These are phyloP conservation scores for Urosaurus nigricauda DNA, from an alignment of 2,797 vertebrate species.

Conservation along the genomic window DNA sequence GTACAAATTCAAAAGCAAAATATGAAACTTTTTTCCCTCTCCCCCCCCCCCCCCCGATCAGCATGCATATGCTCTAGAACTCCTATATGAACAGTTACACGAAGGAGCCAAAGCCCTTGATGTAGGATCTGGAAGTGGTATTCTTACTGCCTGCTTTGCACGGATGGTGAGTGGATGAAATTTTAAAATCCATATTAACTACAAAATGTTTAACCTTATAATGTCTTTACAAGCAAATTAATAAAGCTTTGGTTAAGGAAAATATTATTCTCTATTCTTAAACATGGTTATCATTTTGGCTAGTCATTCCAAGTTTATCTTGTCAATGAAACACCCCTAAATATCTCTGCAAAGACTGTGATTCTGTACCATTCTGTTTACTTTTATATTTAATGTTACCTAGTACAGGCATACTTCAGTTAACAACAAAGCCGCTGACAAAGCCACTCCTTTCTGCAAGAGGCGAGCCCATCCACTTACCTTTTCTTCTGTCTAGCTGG, in stretches of 20 bases:
- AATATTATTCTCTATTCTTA: neutral
- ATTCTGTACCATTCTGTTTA: neutral
- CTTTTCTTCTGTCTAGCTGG: too few species aligned
- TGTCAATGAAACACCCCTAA: neutral
- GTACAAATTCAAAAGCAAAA: slow-evolving; percentile 34
- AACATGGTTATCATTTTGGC: neutral
- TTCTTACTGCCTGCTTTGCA: slow-evolving; percentile 95
- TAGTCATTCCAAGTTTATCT: neutral
- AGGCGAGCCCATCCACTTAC: too few species aligned
- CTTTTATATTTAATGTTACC: neutral
- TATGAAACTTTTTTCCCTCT: slow-evolving; percentile 29
- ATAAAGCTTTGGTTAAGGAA: neutral
- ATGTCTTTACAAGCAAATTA: neutral
- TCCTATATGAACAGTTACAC: slow-evolving; percentile 94
- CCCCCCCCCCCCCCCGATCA: slow-evolving; percentile 66
- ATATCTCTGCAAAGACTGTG: neutral
- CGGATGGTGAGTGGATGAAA: slow-evolving; percentile 91
- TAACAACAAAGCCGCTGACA: too few species aligned
- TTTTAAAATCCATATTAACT: slow-evolving; percentile 30
- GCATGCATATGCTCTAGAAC: slow-evolving; percentile 98
- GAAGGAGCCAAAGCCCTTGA: slow-evolving; percentile 98
- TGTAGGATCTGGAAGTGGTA: slow-evolving; percentile 97
- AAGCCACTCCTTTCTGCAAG: too few species aligned
- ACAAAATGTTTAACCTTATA: neutral
- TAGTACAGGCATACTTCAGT: neutral